Evolutionary conservation across 2,797 vertebrate species (phyloP).

Genomic region (Siniperca undulata): DNA sequence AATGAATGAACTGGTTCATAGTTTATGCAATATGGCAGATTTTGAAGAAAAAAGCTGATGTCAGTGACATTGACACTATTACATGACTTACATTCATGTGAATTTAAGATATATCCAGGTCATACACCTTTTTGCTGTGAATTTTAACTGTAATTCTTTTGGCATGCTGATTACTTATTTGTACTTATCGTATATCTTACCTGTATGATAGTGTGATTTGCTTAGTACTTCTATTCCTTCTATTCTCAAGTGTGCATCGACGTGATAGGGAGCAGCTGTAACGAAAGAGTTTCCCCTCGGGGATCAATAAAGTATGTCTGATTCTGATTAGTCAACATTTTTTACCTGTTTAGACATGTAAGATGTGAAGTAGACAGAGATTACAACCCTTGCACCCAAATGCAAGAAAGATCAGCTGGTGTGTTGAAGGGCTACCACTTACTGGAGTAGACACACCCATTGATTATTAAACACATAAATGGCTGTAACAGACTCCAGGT

Average conservation of each 20-base stretch:
- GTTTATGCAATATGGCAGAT: not conserved
- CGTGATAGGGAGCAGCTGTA: no score
- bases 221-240: no score
- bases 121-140: not conserved
- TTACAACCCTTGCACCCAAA: not conserved
- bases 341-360: not conserved
- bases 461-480: not conserved
- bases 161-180: no score
- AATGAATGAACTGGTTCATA: not conserved
- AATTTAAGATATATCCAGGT: not conserved
- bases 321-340: no score
- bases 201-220: no score
- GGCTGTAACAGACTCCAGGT: not conserved
- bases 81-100: not conserved
- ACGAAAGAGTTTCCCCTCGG: no score
- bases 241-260: no score
- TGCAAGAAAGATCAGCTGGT: not conserved
- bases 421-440: not conserved
- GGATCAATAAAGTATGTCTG: no score
- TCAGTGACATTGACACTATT: not conserved
- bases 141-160: not conserved
- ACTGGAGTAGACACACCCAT: slow-evolving; percentile 16
- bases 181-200: no score
- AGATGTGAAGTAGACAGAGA: not conserved
- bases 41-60: not conserved